Conservation (phyloP, 2,888 invertebrate genomes). For the Sminthurinus aureus region DNA sequence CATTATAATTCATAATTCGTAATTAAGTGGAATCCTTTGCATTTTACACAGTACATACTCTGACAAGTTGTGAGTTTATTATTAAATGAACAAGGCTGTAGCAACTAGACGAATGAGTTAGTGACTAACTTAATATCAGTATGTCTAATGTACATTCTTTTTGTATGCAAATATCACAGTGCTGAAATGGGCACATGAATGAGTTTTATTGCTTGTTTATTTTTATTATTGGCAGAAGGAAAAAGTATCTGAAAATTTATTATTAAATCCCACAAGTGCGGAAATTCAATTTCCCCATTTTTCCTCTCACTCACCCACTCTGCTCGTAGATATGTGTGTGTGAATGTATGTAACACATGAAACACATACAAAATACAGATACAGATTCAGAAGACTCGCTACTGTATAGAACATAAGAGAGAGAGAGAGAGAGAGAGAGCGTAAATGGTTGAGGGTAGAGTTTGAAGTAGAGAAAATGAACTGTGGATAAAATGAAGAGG, state of each 20-base stretch:
- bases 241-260: slow-evolving; percentile 38
- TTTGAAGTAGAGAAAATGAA: not conserved
- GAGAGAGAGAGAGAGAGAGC: not conserved
- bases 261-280: slow-evolving; percentile 43
- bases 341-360: too few relatives aligned
- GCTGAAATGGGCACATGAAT: not conserved
- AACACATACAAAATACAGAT: not conserved
- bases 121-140: too few relatives aligned
- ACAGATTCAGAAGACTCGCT: too few relatives aligned
- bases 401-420: too few relatives aligned
- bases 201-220: not conserved
- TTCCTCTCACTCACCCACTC: slow-evolving; percentile 24
- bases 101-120: too few relatives aligned
- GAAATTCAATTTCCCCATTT: slow-evolving; percentile 40
- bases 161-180: too few relatives aligned
- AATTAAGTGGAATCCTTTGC: too few relatives aligned
- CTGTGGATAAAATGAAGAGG: not conserved
- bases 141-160: too few relatives aligned
- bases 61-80: too few relatives aligned
- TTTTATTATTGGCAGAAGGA: not conserved
- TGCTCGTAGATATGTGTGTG: not conserved
- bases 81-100: too few relatives aligned
- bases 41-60: too few relatives aligned
- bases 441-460: not conserved
- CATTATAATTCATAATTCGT: too few relatives aligned